Conservation (phyloP, 2,113 vertebrate genomes). For the Cathartes aura region DNA sequence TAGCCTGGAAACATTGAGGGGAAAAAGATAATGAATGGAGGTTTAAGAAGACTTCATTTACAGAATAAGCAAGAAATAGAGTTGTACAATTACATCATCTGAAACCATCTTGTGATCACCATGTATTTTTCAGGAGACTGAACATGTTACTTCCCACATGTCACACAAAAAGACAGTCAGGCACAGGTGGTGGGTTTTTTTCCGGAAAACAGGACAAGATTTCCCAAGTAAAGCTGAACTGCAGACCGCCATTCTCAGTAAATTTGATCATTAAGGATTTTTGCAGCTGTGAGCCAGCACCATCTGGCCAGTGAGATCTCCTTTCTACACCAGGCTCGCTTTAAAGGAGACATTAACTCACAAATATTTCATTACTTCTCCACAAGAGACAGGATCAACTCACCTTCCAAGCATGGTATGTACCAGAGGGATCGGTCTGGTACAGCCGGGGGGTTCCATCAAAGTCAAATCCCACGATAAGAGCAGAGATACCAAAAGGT, state of each 20-base stretch:
- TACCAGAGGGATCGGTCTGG: slow-evolving; percentile 89
- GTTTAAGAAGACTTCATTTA: not conserved
- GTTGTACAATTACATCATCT: not conserved
- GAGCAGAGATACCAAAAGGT: slow-evolving; percentile 88
- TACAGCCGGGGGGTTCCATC: slow-evolving; percentile 87
- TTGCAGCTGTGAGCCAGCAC: not conserved
- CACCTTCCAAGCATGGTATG: slow-evolving; percentile 92
- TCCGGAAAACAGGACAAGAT: not conserved
- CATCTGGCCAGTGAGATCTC: not conserved
- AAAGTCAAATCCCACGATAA: slow-evolving; percentile 89
- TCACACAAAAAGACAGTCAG: not conserved
- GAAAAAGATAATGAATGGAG: not conserved
- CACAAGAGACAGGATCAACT: not conserved
- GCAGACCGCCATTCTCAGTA: not conserved
- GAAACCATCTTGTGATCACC: not conserved
- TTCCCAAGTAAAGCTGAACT: not conserved
- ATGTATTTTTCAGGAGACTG: not conserved
- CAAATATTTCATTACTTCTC: not conserved
- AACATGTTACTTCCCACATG: not conserved
- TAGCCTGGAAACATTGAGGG: slow-evolving; percentile 73
- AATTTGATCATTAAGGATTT: not conserved
- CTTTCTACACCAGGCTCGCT: not conserved
- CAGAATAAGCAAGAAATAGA: not conserved
- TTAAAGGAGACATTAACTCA: not conserved
- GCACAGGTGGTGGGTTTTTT: not conserved